Percentiles rank a stretch among this genome's conserved stretches.
phyloP scores from a whole-genome alignment of 2,113 vertebrate species.

The Pseudopipra pipra region DNA sequence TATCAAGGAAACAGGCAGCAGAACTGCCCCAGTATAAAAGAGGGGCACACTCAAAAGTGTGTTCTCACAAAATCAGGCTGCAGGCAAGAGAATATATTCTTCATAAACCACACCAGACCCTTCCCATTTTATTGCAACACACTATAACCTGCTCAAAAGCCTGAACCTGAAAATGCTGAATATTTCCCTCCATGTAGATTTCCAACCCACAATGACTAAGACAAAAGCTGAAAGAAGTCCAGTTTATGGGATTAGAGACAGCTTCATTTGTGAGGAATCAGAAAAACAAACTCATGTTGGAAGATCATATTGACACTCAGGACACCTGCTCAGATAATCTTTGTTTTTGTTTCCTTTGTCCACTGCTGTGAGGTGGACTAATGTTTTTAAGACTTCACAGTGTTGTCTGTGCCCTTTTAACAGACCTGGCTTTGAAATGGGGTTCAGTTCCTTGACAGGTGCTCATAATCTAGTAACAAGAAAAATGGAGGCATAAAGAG shows the following conservation, averaged over 20 bases:
- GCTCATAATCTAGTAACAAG: background rate
- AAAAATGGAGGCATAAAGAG: background rate
- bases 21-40: background rate
- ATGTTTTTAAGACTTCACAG: background rate
- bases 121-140: background rate
- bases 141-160: background rate
- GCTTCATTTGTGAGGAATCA: background rate
- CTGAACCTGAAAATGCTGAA: background rate
- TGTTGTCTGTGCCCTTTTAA: background rate
- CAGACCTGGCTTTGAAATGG: background rate
- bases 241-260: background rate
- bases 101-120: background rate
- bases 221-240: background rate
- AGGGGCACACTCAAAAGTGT: background rate
- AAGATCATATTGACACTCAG: background rate
- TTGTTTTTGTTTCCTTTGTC: background rate
- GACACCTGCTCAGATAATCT: background rate
- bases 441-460: background rate
- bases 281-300: background rate
- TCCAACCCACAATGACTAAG: background rate
- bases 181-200: background rate
- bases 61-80: background rate
- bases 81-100: background rate
- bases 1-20: background rate
- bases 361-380: background rate